Evolutionary conservation across 2,113 vertebrate species (phyloP).

Genomic region (Arizona elegans): DNA sequence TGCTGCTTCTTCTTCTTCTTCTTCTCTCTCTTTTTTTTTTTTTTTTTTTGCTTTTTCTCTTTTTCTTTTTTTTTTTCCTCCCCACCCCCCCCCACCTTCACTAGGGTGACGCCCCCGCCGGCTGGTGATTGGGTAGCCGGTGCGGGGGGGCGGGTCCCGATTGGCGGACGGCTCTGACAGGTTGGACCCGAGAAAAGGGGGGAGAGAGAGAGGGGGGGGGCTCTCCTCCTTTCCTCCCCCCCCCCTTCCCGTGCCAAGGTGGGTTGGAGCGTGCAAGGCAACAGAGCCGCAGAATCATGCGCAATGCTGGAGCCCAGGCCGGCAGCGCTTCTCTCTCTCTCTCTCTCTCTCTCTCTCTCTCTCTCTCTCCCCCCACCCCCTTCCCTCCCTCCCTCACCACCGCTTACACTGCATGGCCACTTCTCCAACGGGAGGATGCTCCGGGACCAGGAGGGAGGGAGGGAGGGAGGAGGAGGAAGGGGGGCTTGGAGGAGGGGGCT

Average conservation of each 20-base stretch:
- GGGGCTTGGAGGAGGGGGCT: not conserved
- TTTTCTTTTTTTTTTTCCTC: too few species aligned
- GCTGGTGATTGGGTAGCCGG: slow-evolving; percentile 59
- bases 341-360: too few species aligned
- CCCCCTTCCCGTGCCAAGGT: slow-evolving; percentile 80
- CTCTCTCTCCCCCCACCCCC: too few species aligned
- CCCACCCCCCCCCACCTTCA: too few species aligned
- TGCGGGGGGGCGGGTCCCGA: slow-evolving; percentile 61
- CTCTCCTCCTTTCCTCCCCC: slow-evolving; percentile 63
- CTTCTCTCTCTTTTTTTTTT: too few species aligned
- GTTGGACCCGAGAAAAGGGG: slow-evolving; percentile 52
- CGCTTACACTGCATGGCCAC: slow-evolving; percentile 45
- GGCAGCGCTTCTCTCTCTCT: not conserved
- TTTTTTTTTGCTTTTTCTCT: too few species aligned
- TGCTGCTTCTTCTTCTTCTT: too few species aligned
- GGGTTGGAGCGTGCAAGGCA: slow-evolving; percentile 88
- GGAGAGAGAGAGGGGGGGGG: slow-evolving; percentile 14
- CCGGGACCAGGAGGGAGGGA: not conserved
- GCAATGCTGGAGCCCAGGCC: slow-evolving; percentile 76
- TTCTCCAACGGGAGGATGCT: slow-evolving; percentile 32
- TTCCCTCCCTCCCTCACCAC: not conserved
- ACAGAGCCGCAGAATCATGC: slow-evolving; percentile 97
- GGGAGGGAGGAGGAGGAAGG: not conserved
- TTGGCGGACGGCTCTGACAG: slow-evolving; percentile 71
- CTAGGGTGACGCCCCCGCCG: slow-evolving; percentile 66